Evolutionary conservation across 1,140 invertebrate genomes (phyloP).

Genomic region (Rhopalosiphum padi): DNA sequence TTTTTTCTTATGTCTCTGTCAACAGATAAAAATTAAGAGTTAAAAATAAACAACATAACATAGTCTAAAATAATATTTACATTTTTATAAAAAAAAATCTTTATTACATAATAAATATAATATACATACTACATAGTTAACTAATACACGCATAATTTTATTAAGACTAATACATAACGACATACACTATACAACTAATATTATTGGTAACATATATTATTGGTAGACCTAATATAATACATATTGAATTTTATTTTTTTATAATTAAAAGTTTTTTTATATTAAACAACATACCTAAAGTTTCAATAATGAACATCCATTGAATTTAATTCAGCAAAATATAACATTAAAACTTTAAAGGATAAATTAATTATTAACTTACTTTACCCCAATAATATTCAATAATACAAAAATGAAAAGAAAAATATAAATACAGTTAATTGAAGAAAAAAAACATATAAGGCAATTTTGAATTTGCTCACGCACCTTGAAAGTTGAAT

Average conservation of each 20-base stretch:
- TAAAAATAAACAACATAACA: neutral
- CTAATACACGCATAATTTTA: neutral
- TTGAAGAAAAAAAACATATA: neutral
- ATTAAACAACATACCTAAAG: neutral
- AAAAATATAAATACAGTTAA: neutral
- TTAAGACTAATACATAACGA: neutral
- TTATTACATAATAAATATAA: neutral
- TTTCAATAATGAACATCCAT: neutral
- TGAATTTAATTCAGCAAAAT: neutral
- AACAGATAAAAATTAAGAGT: neutral
- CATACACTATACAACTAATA: neutral
- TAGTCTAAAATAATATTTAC: neutral
- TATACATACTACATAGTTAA: neutral
- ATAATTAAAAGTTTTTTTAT: neutral
- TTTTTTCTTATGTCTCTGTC: constrained; percentile 27
- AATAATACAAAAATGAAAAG: neutral
- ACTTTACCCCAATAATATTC: neutral
- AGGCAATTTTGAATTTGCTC: constrained; percentile 30
- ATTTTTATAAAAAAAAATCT: too few relatives aligned
- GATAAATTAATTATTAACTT: neutral
- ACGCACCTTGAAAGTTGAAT: constrained; percentile 48
- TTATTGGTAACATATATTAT: too few relatives aligned
- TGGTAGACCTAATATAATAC: neutral
- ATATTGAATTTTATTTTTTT: neutral
- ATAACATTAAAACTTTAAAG: neutral